phyloP scores from a whole-genome alignment of 2,888 invertebrate genomes.

The Biston betularia region DNA sequence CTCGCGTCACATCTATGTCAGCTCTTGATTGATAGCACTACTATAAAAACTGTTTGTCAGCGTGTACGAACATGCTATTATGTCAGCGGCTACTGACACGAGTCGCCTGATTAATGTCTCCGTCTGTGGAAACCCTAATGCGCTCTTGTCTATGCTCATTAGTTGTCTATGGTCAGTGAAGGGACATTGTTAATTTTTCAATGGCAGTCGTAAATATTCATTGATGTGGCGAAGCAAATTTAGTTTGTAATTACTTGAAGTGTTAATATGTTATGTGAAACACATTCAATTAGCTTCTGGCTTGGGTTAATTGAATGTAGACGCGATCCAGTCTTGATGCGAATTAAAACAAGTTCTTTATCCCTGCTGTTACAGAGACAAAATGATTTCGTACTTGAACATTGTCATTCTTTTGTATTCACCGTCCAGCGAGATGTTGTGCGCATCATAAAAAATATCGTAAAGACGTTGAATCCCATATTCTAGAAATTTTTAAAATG shows the following conservation, averaged over 20 bases:
- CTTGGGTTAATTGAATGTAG: not conserved
- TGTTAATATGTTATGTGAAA: constrained; percentile 28
- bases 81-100: constrained; percentile 70
- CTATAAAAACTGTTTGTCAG: constrained; percentile 73
- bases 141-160: constrained; percentile 62
- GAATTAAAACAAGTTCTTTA: not conserved
- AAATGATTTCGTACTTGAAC: not conserved
- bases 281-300: constrained; percentile 26
- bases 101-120: constrained; percentile 76
- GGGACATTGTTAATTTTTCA: constrained; percentile 39
- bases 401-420: not conserved
- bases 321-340: not conserved
- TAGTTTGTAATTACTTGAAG: constrained; percentile 26
- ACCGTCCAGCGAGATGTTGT: constrained; percentile 1
- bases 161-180: constrained; percentile 66
- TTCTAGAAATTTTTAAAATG: constrained; percentile 32
- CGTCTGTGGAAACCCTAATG: constrained; percentile 64
- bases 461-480: constrained; percentile 16
- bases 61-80: constrained; percentile 71
- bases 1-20: constrained; percentile 55
- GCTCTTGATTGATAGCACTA: constrained; percentile 73
- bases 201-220: constrained; percentile 33
- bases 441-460: not conserved
- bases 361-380: not conserved
- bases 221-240: constrained; percentile 29